These are phyloP conservation scores for Acipenser oxyrinchus DNA, from an alignment of 2,797 vertebrate genomes.

Conservation along the genomic window DNA sequence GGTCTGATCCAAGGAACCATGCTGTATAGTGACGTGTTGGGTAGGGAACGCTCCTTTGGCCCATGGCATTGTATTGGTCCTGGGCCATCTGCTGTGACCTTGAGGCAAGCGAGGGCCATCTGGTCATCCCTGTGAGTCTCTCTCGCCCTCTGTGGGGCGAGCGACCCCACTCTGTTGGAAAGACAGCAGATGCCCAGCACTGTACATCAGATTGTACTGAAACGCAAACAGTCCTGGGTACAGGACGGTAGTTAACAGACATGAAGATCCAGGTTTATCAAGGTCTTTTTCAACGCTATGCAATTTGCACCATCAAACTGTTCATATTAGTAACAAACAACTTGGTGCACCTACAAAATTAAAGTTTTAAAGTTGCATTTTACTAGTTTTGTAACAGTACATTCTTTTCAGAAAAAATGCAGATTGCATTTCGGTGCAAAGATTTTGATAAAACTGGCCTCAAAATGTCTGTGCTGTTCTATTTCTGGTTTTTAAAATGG, in stretches of 20 bases:
- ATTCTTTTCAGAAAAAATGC: too few relatives aligned
- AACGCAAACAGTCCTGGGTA: slow-evolving; percentile 15
- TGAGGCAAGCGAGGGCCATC: background rate
- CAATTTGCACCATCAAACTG: too few relatives aligned
- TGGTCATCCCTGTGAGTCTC: background rate
- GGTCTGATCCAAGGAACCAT: background rate
- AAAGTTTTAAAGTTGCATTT: too few relatives aligned
- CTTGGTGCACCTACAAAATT: too few relatives aligned
- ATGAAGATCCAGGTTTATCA: too few relatives aligned
- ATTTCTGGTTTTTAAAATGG: too few relatives aligned
- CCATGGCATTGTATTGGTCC: background rate
- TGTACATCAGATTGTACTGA: background rate
- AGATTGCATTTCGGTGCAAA: too few relatives aligned
- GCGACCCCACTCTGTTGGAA: background rate
- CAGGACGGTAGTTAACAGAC: slow-evolving; percentile 34
- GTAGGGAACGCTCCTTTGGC: background rate
- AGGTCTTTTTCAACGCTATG: too few relatives aligned
- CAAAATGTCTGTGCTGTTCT: too few relatives aligned
- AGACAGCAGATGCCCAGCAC: slow-evolving; percentile 34
- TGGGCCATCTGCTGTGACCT: background rate
- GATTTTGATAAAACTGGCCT: too few relatives aligned
- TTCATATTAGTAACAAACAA: too few relatives aligned
- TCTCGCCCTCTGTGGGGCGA: background rate
- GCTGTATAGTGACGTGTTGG: background rate
- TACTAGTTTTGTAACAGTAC: too few relatives aligned